These are phyloP conservation scores for Drosophila koepferae DNA, from an alignment of 2,888 invertebrate genomes.

Conservation along the genomic window DNA sequence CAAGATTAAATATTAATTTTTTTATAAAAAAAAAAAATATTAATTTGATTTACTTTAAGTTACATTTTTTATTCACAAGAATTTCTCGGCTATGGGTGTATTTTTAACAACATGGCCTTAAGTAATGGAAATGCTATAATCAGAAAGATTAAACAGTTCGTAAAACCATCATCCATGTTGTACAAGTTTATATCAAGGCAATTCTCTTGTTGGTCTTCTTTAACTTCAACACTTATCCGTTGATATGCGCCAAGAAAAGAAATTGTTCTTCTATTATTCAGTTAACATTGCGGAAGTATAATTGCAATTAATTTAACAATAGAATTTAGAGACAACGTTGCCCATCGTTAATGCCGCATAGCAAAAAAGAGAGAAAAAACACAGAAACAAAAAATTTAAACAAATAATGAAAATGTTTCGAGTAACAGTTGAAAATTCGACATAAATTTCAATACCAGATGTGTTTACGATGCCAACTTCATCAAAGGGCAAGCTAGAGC, in stretches of 20 bases:
- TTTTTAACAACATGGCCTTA: neutral
- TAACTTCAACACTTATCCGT: neutral
- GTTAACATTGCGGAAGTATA: neutral
- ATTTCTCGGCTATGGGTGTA: neutral
- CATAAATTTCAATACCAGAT: slow-evolving; percentile 7
- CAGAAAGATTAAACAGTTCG: neutral
- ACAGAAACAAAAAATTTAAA: neutral
- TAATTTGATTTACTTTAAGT: too few relatives aligned
- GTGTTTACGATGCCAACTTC: slow-evolving; percentile 17
- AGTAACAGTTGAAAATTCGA: neutral
- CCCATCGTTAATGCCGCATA: neutral
- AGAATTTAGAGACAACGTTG: slow-evolving; percentile 7
- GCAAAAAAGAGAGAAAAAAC: neutral
- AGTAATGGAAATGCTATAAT: neutral
- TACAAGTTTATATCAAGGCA: neutral
- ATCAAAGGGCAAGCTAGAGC: slow-evolving; percentile 35
- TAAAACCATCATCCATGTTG: neutral
- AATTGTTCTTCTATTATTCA: neutral
- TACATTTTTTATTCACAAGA: neutral
- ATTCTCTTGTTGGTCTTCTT: neutral
- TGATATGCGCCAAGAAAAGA: neutral
- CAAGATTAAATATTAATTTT: neutral
- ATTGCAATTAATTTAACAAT: neutral
- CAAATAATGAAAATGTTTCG: neutral
- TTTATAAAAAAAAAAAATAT: neutral